Evolutionary conservation across 1,140 invertebrate genomes (phyloP), one percentile per base, ranked within the genome.

Genomic region (Papilio glaucus): DNA sequence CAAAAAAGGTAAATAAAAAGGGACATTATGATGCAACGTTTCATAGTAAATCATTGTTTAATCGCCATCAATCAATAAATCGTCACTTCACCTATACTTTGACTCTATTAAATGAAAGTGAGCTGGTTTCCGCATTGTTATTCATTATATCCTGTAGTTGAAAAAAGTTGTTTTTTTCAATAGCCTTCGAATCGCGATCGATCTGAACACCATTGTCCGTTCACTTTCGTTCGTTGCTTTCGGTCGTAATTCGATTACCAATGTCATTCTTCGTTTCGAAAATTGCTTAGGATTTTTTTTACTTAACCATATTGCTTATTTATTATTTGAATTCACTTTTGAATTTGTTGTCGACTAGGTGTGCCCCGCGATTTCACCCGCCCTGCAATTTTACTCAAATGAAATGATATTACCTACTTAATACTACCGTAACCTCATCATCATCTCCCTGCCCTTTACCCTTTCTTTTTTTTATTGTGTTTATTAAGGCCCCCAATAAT

Each of bases 231-330:
- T 74, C n/a, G 61, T 42, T 49, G 61, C 67, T 77, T 74, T 73
- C 42, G 60, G 73, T 42, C 21, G 67, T 78, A 78, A 83, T 80
- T 80, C 76, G 80, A 81, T 85, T 83, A 85, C 15, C 26, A 21
- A 21, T 65, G 15, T 38, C n/a, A 10, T n/a, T 21, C n/a, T 9
- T 49, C 12, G n/a, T n/a, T 42, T 42, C 0, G 12, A 42, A 0
- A 42, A 42, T 42, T 15, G 9, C 6, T 6, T 8, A 15, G 42
- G 18, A 49, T 1, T 49, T 8, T 18, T 18, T 57, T 57, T 57
- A 57, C 9, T 53, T 53, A 21, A 15, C 18, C n/a, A 42, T 5
- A 45, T 6, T 12, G 42, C 7, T 4, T 18, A 45, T n/a, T 10
- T 15, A 42, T 42, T n/a, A 42, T n/a, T 42, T 42, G 13, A n/a